Evolutionary conservation across 2,797 vertebrate species (phyloP).

Genomic region (Phoxinus dragarum): DNA sequence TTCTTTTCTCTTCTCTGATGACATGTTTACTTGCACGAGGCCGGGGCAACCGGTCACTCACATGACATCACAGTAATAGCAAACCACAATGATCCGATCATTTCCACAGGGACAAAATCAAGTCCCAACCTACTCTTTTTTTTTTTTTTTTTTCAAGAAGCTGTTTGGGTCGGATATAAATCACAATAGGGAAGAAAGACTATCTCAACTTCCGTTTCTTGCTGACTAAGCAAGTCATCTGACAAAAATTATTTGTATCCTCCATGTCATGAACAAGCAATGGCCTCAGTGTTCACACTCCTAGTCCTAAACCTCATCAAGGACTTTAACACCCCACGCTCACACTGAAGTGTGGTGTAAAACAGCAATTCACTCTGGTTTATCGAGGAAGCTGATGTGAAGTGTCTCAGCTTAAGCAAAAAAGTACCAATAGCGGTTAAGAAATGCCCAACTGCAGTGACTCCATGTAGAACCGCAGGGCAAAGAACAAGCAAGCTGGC

Average conservation of each 20-base stretch:
- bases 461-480: constrained; percentile 1
- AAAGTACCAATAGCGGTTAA: background rate
- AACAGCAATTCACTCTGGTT: background rate
- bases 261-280: background rate
- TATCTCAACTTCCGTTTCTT: background rate
- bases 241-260: background rate
- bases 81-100: background rate
- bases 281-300: background rate
- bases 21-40: background rate
- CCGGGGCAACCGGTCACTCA: background rate
- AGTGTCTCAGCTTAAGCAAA: background rate
- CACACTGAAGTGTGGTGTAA: background rate
- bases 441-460: background rate
- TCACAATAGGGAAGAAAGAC: background rate
- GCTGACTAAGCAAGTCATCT: background rate
- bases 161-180: background rate
- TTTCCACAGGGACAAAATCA: background rate
- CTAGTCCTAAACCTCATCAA: background rate
- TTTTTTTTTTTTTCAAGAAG: background rate
- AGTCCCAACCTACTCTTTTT: background rate
- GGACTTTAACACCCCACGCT: background rate
- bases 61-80: background rate
- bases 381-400: background rate
- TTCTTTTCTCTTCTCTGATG: background rate
- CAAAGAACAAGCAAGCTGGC: background rate